A percentile compares a stretch with the other conserved stretches of the same genome.
Conservation (phyloP, 2,888 invertebrate species). For the Ethmia dodecea region DNA sequence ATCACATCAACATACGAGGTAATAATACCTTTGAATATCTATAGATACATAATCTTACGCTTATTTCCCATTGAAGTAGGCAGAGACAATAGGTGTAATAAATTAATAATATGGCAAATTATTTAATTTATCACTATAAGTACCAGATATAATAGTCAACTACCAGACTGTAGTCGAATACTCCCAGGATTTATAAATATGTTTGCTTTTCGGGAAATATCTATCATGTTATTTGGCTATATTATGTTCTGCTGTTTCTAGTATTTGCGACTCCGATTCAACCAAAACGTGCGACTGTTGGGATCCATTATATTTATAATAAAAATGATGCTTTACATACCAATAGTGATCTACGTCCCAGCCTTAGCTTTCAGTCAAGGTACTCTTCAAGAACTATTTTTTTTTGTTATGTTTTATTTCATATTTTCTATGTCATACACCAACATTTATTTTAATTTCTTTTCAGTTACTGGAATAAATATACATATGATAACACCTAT, state of each 20-base stretch:
- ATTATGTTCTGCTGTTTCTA: slow-evolving; percentile 64
- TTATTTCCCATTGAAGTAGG: too few species aligned
- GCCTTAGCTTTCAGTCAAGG: slow-evolving; percentile 91
- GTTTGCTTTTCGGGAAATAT: too few species aligned
- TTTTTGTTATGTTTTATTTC: neutral
- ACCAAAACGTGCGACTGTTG: slow-evolving; percentile 80
- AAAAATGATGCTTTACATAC: slow-evolving; percentile 87
- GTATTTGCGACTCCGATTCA: slow-evolving; percentile 84
- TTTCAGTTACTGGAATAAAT: slow-evolving; percentile 88
- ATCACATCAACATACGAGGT: slow-evolving; percentile 88
- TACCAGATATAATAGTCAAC: too few species aligned
- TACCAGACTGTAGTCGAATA: too few species aligned
- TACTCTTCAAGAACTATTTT: slow-evolving; percentile 31
- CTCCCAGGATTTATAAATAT: too few species aligned
- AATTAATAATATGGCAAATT: too few species aligned
- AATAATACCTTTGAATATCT: too few species aligned
- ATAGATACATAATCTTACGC: too few species aligned
- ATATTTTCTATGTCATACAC: neutral
- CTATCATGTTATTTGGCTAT: too few species aligned
- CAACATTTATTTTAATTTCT: neutral
- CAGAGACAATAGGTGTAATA: too few species aligned
- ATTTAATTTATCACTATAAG: too few species aligned
- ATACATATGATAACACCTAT: slow-evolving; percentile 87
- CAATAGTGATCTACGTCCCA: slow-evolving; percentile 92
- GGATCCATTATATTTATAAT: slow-evolving; percentile 83